Evolutionary conservation across 2,113 vertebrate species (phyloP).

Genomic region (Harpagus bidentatus): DNA sequence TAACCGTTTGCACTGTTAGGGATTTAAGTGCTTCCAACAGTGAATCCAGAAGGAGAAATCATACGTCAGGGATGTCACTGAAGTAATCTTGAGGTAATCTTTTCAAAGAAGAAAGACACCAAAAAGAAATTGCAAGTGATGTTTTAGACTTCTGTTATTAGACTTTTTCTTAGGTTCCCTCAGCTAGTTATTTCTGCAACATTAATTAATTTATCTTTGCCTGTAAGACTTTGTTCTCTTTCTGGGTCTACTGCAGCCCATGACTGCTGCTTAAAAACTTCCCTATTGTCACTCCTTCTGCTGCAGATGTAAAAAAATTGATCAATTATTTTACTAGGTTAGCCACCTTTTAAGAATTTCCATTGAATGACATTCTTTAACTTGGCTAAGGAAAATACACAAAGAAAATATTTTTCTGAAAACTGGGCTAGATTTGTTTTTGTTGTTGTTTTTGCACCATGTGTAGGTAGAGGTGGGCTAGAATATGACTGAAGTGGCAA

Average conservation of each 20-base stretch:
- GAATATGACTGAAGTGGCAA: background rate
- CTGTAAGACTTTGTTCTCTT: background rate
- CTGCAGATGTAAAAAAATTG: background rate
- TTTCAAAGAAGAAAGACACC: background rate
- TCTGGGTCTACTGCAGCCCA: background rate
- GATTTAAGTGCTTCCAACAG: background rate
- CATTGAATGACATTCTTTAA: background rate
- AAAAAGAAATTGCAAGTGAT: background rate
- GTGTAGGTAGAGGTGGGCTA: background rate
- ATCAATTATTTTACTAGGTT: background rate
- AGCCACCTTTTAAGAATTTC: background rate
- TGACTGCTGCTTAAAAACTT: background rate
- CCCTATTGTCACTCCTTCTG: background rate
- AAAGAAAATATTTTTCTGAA: background rate
- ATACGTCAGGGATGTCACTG: background rate
- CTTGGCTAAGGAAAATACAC: background rate
- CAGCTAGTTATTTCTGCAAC: background rate
- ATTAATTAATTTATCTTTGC: background rate
- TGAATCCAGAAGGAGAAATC: background rate
- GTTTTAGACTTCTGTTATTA: background rate
- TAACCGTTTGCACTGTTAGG: background rate
- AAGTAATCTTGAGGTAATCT: background rate
- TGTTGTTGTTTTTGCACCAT: background rate
- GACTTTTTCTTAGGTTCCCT: background rate
- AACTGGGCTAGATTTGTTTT: background rate